Conservation (phyloP, 1,140 invertebrate genomes). For the Ceratitis capitata region DNA sequence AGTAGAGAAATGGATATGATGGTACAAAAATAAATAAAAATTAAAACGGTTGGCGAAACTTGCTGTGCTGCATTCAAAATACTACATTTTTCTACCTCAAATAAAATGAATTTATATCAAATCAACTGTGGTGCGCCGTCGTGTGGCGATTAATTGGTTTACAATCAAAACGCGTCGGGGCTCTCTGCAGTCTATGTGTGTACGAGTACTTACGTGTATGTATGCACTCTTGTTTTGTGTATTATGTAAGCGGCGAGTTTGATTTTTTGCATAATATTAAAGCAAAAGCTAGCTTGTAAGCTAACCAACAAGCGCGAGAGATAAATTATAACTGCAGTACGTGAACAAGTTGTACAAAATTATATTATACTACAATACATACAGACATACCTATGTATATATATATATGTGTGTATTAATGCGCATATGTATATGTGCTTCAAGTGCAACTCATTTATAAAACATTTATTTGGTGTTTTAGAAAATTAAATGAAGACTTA, state of each 20-base stretch:
- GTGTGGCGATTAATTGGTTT: conserved; percentile 26
- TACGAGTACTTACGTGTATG: too few relatives aligned
- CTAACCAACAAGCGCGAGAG: neutral
- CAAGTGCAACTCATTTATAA: neutral
- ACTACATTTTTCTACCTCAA: too few relatives aligned
- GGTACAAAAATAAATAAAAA: neutral
- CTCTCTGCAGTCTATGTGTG: neutral
- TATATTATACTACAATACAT: neutral
- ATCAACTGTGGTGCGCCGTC: neutral
- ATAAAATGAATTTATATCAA: too few relatives aligned
- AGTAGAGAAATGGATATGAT: neutral
- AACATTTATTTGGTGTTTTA: too few relatives aligned
- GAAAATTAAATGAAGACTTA: too few relatives aligned
- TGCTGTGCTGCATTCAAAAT: neutral
- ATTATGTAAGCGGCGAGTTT: neutral
- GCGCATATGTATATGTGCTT: neutral
- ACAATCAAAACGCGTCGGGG: neutral
- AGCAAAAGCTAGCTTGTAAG: neutral
- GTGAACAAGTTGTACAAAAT: too few relatives aligned
- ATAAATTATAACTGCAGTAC: neutral
- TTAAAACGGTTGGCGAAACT: neutral
- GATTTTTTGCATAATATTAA: conserved; percentile 30
- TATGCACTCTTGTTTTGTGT: too few relatives aligned
- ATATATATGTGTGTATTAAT: neutral
- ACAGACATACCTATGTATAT: neutral